These are phyloP conservation scores for Brachionus rubens DNA, from an alignment of 1,140 invertebrate genomes.

Conservation along the genomic window DNA sequence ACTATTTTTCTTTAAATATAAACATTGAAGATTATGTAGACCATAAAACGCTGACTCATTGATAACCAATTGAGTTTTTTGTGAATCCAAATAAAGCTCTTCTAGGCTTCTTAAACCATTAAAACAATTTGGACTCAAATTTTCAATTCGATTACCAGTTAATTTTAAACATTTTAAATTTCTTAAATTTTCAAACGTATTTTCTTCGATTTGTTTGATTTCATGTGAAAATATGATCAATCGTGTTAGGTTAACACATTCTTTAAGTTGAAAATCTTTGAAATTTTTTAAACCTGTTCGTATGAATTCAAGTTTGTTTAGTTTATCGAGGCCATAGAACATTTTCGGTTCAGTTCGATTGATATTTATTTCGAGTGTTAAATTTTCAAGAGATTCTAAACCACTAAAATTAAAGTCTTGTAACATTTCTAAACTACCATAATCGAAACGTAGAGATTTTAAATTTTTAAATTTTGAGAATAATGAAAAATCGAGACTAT, in stretches of 20 bases:
- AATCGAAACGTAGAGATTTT: neutral
- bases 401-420: neutral
- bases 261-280: neutral
- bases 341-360: neutral
- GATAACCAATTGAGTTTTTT: neutral
- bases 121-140: neutral
- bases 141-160: neutral
- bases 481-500: neutral
- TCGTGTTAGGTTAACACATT: neutral
- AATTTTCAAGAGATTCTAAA: neutral
- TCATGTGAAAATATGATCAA: neutral
- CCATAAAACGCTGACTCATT: neutral
- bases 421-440: neutral
- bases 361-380: neutral
- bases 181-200: neutral
- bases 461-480: constrained; percentile 1
- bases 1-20: neutral
- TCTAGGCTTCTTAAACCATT: neutral
- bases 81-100: neutral
- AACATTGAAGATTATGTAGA: neutral
- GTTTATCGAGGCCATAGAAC: neutral
- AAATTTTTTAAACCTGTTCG: neutral
- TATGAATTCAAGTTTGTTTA: neutral
- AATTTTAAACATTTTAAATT: neutral
- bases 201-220: neutral